Evolutionary conservation across 2,888 invertebrate genomes (phyloP).

Genomic region (Zootermopsis nevadensis): DNA sequence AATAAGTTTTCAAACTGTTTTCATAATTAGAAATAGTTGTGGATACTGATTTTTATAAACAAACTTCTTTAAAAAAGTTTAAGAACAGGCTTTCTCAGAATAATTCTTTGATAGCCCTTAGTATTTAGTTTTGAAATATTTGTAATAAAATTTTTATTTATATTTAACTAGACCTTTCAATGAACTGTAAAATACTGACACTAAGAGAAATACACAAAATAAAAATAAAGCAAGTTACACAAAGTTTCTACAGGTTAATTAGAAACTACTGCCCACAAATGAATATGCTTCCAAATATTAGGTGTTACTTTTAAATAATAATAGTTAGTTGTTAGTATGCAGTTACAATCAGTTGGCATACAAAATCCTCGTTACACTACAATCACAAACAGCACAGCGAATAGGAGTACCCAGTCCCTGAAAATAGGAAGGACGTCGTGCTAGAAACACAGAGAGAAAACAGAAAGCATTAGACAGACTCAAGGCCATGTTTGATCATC

Average conservation of each 20-base stretch:
- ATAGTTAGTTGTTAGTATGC: constrained; percentile 29
- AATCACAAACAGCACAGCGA: constrained; percentile 6
- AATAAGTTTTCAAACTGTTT: no score
- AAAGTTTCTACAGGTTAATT: constrained; percentile 30
- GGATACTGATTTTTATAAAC: no score
- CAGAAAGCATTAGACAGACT: constrained; percentile 42
- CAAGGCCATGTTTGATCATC: not conserved
- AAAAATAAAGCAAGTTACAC: constrained; percentile 42
- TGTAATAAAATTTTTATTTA: not conserved
- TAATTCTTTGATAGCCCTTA: no score
- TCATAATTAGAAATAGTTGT: no score
- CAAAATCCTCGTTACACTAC: constrained; percentile 17
- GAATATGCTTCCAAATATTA: constrained; percentile 53
- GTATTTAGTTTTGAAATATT: no score
- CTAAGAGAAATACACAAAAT: not conserved
- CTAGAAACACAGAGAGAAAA: constrained; percentile 38
- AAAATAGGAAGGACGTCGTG: constrained; percentile 22
- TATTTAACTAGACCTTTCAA: constrained; percentile 9
- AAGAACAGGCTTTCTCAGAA: no score
- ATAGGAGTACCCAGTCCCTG: constrained; percentile 13
- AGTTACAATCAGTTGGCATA: not conserved
- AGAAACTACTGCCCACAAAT: constrained; percentile 39
- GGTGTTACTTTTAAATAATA: constrained; percentile 15
- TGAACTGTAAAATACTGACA: not conserved
- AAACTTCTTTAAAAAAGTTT: no score